These are phyloP conservation scores for Aptenodytes patagonicus DNA, from an alignment of 2,113 vertebrate species.

Conservation along the genomic window DNA sequence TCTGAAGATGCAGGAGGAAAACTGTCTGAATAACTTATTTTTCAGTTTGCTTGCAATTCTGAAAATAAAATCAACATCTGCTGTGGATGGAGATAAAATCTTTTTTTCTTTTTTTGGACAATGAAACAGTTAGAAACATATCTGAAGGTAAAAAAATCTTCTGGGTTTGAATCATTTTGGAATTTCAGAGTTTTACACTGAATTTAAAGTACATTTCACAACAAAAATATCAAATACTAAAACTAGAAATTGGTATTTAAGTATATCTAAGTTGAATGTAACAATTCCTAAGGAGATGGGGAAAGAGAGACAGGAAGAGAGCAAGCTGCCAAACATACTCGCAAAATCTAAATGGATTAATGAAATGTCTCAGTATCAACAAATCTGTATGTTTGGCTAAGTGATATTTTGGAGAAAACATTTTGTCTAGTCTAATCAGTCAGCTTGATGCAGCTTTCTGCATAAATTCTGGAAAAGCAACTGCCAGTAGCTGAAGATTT, in stretches of 20 bases:
- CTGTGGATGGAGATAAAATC: neutral
- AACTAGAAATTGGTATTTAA: neutral
- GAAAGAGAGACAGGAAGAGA: neutral
- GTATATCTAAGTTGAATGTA: neutral
- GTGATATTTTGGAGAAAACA: neutral
- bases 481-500: neutral
- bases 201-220: neutral
- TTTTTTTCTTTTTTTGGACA: neutral
- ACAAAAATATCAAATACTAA: neutral
- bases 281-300: neutral
- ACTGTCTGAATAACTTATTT: neutral
- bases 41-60: neutral
- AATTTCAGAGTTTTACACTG: neutral
- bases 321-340: neutral
- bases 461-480: neutral
- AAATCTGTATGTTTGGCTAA: neutral
- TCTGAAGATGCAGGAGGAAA: neutral
- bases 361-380: neutral
- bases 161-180: neutral
- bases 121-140: neutral
- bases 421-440: neutral
- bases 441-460: neutral
- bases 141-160: neutral
- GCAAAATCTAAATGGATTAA: neutral
- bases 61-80: neutral